Evolutionary conservation across 1,140 invertebrate genomes (phyloP).

Genomic region (Anadara kagoshimensis): DNA sequence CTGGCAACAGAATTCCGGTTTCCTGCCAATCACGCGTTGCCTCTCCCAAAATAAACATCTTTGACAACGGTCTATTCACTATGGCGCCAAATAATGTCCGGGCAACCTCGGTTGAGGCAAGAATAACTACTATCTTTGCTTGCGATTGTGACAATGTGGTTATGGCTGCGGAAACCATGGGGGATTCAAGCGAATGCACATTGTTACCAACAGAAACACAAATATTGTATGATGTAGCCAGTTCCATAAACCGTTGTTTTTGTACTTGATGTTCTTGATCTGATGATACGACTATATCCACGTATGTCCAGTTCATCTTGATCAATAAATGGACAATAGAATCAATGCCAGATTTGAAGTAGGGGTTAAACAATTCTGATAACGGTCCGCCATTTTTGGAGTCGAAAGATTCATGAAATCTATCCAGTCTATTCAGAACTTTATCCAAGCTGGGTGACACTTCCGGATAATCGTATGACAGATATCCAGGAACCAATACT

Average conservation of each 20-base stretch:
- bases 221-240: slow-evolving; percentile 29
- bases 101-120: slow-evolving; percentile 38
- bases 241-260: slow-evolving; percentile 24
- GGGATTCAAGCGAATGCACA: neutral
- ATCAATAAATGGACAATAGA: slow-evolving; percentile 28
- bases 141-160: neutral
- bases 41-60: slow-evolving; percentile 53
- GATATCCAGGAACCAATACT: slow-evolving; percentile 38
- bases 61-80: slow-evolving; percentile 25
- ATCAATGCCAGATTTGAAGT: no score
- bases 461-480: slow-evolving; percentile 21
- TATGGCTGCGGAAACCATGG: neutral
- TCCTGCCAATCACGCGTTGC: slow-evolving; percentile 48
- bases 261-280: slow-evolving; percentile 9
- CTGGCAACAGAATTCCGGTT: slow-evolving; percentile 39
- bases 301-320: slow-evolving; percentile 39
- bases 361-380: slow-evolving; percentile 4
- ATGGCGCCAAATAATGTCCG: slow-evolving; percentile 39
- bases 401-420: slow-evolving; percentile 3
- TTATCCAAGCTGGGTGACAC: neutral
- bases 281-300: slow-evolving; percentile 30
- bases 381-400: slow-evolving; percentile 4
- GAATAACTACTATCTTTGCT: slow-evolving; percentile 37
- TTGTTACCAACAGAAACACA: slow-evolving; percentile 32
- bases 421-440: slow-evolving; percentile 23